phyloP scores from a whole-genome alignment of 2,888 invertebrate genomes.

The Malthinus seriepunctatus region DNA sequence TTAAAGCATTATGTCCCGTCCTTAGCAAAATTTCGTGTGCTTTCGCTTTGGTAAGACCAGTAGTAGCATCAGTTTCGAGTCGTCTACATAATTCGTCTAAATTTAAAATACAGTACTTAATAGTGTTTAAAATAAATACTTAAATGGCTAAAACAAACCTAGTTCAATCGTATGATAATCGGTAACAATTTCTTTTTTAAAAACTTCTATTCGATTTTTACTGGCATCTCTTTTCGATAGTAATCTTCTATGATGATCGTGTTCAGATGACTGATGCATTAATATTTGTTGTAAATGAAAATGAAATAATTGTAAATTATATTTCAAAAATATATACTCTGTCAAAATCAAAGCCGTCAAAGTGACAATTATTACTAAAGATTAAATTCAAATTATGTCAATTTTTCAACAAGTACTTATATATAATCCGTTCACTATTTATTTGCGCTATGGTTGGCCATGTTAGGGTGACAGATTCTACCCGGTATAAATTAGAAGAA shows the following conservation, averaged over 20 bases:
- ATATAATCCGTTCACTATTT: too few species aligned
- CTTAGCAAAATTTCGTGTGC: conserved; percentile 62
- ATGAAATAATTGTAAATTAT: neutral
- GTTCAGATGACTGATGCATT: neutral
- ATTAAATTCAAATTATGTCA: too few species aligned
- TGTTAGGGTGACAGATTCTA: too few species aligned
- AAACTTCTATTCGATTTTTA: conserved; percentile 55
- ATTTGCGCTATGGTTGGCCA: too few species aligned
- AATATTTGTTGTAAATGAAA: neutral
- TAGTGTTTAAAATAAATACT: neutral
- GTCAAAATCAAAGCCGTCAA: neutral
- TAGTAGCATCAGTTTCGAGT: conserved; percentile 49
- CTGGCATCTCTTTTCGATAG: conserved; percentile 48
- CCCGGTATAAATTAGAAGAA: too few species aligned
- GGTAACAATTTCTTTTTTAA: conserved; percentile 63
- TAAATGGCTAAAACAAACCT: conserved; percentile 17
- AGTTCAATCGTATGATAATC: conserved; percentile 59
- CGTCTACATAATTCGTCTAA: conserved; percentile 50
- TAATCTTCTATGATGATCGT: neutral
- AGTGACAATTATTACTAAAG: neutral
- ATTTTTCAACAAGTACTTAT: too few species aligned
- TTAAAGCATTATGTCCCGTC: conserved; percentile 72
- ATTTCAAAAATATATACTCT: too few species aligned
- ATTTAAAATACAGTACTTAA: too few species aligned
- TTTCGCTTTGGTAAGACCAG: conserved; percentile 63